Percentiles rank a stretch among this genome's conserved stretches.
phyloP scores from a whole-genome alignment of 2,797 vertebrate species.

The Morelia viridis region DNA sequence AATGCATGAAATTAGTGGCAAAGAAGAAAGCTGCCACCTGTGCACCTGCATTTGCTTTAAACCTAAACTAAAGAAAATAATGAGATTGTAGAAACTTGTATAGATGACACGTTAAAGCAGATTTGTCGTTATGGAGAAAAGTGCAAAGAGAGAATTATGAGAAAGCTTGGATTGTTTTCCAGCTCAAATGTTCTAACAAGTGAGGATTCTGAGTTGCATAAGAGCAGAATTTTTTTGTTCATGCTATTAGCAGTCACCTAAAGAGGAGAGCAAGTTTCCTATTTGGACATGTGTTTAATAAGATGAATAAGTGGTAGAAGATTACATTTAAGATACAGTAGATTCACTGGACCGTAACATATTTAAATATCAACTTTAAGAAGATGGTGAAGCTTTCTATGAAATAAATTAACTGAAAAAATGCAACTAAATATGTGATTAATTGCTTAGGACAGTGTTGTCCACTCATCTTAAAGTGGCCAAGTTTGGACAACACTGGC shows the following conservation, averaged over 20 bases:
- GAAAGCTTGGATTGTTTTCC: not conserved
- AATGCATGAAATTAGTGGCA: conserved; percentile 63
- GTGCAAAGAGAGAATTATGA: not conserved
- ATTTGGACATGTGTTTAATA: not conserved
- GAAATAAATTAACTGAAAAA: not conserved
- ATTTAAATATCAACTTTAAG: not conserved
- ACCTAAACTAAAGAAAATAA: conserved; percentile 34
- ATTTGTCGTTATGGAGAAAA: not conserved
- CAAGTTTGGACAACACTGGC: no score
- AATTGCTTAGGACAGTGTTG: not conserved
- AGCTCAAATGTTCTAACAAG: not conserved
- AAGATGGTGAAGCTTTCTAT: not conserved
- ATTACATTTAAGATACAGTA: not conserved
- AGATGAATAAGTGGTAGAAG: not conserved
- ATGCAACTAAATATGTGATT: not conserved
- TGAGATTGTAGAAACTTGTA: conserved; percentile 50
- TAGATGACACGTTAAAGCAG: conserved; percentile 31
- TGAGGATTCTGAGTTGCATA: not conserved
- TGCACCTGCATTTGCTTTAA: conserved; percentile 63
- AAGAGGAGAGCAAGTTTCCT: not conserved
- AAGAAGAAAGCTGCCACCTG: conserved; percentile 54
- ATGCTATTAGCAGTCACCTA: not conserved
- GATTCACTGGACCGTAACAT: not conserved
- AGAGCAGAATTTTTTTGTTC: not conserved
- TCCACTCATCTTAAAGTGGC: no score